These are phyloP conservation scores for Idaea biselata DNA, from an alignment of 2,888 invertebrate species.

Conservation along the genomic window DNA sequence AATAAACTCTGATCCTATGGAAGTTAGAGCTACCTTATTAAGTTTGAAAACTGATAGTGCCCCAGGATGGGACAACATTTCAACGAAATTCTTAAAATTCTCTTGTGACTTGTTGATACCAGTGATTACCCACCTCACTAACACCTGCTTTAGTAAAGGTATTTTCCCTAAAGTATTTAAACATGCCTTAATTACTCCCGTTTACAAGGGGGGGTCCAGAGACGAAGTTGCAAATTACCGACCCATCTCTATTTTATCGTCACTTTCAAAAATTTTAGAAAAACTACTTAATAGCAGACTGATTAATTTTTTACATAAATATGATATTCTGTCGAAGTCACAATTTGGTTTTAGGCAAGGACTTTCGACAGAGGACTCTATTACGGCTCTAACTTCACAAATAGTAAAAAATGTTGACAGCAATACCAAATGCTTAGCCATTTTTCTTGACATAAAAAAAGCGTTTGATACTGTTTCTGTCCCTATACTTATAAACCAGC, in stretches of 20 bases:
- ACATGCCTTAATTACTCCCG: neutral
- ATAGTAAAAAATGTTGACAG: neutral
- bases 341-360: neutral
- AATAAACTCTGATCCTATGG: neutral
- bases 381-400: neutral
- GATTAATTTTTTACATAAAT: neutral
- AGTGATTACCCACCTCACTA: neutral
- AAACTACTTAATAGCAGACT: neutral
- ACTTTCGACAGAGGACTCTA: neutral
- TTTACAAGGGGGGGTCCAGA: neutral
- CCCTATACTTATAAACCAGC: neutral
- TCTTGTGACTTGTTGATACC: neutral
- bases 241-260: no score
- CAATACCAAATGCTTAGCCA: neutral
- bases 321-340: neutral
- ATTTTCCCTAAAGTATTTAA: neutral
- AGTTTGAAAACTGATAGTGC: neutral
- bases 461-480: conserved; percentile 2
- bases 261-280: neutral
- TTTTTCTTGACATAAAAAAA: neutral
- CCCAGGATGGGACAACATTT: neutral
- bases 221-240: neutral
- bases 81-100: neutral
- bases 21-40: neutral
- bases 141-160: neutral